Conservation (phyloP, 2,797 vertebrate species). For the Meriones psammophilus region DNA sequence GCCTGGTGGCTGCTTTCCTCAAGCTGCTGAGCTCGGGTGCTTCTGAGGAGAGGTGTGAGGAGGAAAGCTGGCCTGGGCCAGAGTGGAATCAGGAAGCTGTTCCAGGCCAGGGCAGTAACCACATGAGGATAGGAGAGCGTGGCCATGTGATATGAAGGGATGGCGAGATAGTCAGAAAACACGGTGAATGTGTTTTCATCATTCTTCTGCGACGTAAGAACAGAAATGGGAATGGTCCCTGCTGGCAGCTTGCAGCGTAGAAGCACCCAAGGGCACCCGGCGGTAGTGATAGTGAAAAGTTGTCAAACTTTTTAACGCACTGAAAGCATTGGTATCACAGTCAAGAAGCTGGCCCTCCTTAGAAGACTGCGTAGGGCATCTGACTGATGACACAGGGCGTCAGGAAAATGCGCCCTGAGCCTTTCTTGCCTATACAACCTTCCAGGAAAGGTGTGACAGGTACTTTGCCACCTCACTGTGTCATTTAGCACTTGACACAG, state of each 20-base stretch:
- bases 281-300: slow-evolving; percentile 63
- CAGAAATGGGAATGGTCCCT: slow-evolving; percentile 13
- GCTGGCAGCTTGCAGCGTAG: slow-evolving; percentile 23
- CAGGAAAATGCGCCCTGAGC: neutral
- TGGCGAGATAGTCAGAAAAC: neutral
- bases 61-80: neutral
- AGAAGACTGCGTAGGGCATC: neutral
- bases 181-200: neutral
- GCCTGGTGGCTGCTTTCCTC: neutral
- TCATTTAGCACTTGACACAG: neutral
- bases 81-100: neutral
- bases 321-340: neutral
- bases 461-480: neutral
- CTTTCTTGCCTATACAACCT: neutral
- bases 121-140: neutral
- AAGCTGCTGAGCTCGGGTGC: neutral
- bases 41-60: neutral
- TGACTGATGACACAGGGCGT: neutral
- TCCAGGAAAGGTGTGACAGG: neutral
- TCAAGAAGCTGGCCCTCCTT: neutral
- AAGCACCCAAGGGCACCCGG: slow-evolving; percentile 47
- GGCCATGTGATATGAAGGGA: neutral
- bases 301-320: slow-evolving; percentile 44
- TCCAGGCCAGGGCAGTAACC: neutral
- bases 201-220: slow-evolving; percentile 43